phyloP scores from a whole-genome alignment of 37 sponge, comb jelly and placozoan species.

The Petrosia ficiformis region DNA sequence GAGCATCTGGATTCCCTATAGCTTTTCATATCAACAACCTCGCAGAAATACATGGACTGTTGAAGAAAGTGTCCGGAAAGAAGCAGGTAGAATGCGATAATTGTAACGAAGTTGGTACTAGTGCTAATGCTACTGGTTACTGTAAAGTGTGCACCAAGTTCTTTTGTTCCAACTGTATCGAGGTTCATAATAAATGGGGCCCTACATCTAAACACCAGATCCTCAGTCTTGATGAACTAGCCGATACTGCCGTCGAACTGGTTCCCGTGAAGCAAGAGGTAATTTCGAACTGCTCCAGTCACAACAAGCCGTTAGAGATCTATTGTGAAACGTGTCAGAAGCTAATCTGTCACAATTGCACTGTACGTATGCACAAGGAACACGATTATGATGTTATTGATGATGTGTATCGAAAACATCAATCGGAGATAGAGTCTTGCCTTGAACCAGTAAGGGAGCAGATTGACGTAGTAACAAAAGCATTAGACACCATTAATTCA shows the following conservation, averaged over 20 bases:
- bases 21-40: slow-evolving; percentile 8
- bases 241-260: neutral
- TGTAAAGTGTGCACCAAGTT: slow-evolving; percentile 31
- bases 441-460: slow-evolving; percentile 6
- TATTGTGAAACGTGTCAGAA: slow-evolving; percentile 46
- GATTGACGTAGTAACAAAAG: neutral
- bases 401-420: slow-evolving; percentile 20
- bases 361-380: slow-evolving; percentile 3
- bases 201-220: neutral
- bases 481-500: neutral
- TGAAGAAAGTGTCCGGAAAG: neutral
- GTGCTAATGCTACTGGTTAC: slow-evolving; percentile 11
- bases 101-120: slow-evolving; percentile 9
- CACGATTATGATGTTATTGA: slow-evolving; percentile 23
- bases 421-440: neutral
- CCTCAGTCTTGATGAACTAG: neutral
- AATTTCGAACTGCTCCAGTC: neutral
- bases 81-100: neutral
- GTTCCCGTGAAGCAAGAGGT: neutral
- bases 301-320: neutral
- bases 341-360: slow-evolving; percentile 36
- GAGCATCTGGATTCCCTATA: neutral
- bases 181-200: slow-evolving; percentile 13
- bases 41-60: neutral
- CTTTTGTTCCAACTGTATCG: slow-evolving; percentile 13